A percentile compares a stretch with the other conserved stretches of the same genome.
Evolutionary conservation across 2,888 invertebrate species (phyloP).

Genomic region (Cerastis rubricosa): DNA sequence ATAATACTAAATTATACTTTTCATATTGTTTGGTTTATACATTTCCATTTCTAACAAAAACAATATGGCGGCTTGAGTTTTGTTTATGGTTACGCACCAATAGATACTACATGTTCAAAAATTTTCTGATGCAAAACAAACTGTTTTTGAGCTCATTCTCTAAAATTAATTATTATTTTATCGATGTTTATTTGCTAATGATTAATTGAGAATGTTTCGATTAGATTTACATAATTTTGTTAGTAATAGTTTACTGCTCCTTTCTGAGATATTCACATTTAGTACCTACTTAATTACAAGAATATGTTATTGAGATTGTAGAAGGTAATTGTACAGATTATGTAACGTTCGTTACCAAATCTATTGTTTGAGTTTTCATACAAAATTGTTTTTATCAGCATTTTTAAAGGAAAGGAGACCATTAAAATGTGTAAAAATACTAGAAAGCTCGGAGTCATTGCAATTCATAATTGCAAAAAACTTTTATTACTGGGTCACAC

Average conservation of each 20-base stretch:
- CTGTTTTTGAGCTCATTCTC: too few relatives aligned
- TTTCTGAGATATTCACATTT: neutral
- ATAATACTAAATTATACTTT: too few relatives aligned
- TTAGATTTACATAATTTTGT: neutral
- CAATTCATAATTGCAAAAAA: neutral
- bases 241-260: neutral
- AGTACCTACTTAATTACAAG: accelerated
- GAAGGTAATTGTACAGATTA: neutral
- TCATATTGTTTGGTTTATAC: too few relatives aligned
- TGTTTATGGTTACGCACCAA: too few relatives aligned
- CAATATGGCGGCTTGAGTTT: too few relatives aligned
- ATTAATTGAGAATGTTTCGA: too few relatives aligned
- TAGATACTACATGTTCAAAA: too few relatives aligned
- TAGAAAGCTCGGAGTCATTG: neutral
- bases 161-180: too few relatives aligned
- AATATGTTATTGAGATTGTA: neutral
- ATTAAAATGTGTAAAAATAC: neutral
- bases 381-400: neutral
- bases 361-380: neutral
- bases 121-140: too few relatives aligned
- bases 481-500: neutral
- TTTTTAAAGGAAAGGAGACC: neutral
- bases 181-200: too few relatives aligned
- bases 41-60: too few relatives aligned
- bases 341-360: neutral